Evolutionary conservation across 2,888 invertebrate species (phyloP), one percentile per base, ranked within the genome.

Genomic region (Zaprionus lineosus): DNA sequence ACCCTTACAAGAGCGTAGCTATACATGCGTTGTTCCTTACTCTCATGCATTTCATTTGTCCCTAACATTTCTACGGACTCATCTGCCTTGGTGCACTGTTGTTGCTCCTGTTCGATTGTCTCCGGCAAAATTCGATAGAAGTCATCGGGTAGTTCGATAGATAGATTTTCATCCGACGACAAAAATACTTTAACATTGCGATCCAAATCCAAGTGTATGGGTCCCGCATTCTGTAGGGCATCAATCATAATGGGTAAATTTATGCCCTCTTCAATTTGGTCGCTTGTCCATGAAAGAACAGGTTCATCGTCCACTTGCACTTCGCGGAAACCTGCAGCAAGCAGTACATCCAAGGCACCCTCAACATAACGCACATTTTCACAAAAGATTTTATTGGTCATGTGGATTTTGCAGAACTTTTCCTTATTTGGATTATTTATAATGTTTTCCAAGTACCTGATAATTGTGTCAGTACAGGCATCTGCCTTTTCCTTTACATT

Each of bases 11-110:
- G 91, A 1, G 96, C 93, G 88, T 95, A 98, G 86, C 94, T 94
- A 88, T 97, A 97, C 89, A 94, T 94, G 48, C 95, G 91, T 59
- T 94, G 90, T 85, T 96, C 96, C 62, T 98, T 97, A 66, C 95
- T 95, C 86, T 98, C 97, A 14, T 98, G 91, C 97, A 98, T 98
- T 1, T 97, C 97, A 89, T 97, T 97, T 0, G 98, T 98, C 79
- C 97, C 92, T 4, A 99, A 91, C 91, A 96, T 94, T 87, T 96
- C 93, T 84, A 94, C 93, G 82, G 92, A 94, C 86, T 97, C 97
- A 26, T 95, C 92, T 1, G 93, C 93, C 88, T 97, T 96, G 9
- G 92, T 87, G 74, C 96, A 76, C n/a, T 93, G 83, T 79, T 94
- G 94, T 69, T 95, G 95, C 89, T 97, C 97, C 64, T 92, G 92